Evolutionary conservation across 92 coral and sea anemone genomes (phyloP), one percentile per base, ranked within the genome.

Genomic region (Pocillopora meandrina): DNA sequence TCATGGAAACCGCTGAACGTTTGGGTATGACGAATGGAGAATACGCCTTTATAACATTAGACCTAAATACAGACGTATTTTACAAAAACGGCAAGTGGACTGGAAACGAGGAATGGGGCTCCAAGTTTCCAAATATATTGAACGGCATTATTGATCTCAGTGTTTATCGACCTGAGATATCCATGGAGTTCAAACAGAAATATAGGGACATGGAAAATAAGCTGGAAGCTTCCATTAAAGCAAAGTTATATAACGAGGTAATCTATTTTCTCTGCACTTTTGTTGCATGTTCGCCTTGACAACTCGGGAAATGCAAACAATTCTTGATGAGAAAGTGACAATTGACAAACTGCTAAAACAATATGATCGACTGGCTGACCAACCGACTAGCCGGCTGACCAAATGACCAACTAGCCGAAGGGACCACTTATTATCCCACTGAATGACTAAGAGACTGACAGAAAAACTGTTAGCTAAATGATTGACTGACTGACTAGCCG

Each of bases 111-210:
- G 96, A 92, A 35, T 56, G 12, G 21, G 88, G 90, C 60, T 82
- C 94, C 17, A 79, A 23, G 14, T 93, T 87, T 71, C 80, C 88
- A 57, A 68, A 74, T 73, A 88, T 68, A 56, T 86, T 93, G 67
- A 89, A 90, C 75, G 96, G 96, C 42, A 90, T 93, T 17, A 72
- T 93, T 18, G 96, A 93, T 56, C 86, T 93, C n/a, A 93, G 96
- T 74, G 94, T 93, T 15, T 69, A 93, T 23, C 87, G 96, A 12
- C 96, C 96, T 12, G 76, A 69, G 19, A 31, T 93, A 34, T 71
- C 90, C 18, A 82, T 77, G 60, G 86, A 86, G 47, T 93, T 93
- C 82, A 74, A 68, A 85, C 74, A 65, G 36, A 85, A 78, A 19
- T 93, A 90, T 65, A 81, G 74, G 11, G 82, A 42, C 19, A 82